phyloP scores from a whole-genome alignment of 2,797 vertebrate genomes.

The Chloroceryle inda region DNA sequence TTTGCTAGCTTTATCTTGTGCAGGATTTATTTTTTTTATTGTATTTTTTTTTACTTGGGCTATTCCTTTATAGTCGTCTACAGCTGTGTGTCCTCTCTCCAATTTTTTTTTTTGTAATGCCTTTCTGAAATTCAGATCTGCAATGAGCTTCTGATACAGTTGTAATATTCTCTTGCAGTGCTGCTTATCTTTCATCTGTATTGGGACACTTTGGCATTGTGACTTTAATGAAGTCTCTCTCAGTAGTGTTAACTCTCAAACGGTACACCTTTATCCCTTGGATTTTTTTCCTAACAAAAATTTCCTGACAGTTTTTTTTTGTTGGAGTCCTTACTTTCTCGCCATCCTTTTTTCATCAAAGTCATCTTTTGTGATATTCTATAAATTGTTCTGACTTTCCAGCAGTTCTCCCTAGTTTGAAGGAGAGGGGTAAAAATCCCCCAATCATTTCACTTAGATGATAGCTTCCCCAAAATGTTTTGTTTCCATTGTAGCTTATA shows the following conservation, averaged over 20 bases:
- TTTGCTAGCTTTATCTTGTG: not conserved
- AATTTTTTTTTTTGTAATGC: not conserved
- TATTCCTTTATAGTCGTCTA: not conserved
- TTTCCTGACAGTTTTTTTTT: not conserved
- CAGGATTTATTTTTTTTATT: not conserved
- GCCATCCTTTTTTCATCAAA: not conserved
- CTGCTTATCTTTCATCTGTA: not conserved
- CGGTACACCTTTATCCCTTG: not conserved
- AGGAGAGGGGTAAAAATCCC: rapidly evolving
- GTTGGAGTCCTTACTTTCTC: not conserved
- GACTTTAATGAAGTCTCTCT: not conserved
- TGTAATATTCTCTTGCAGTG: not conserved
- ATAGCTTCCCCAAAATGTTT: not conserved
- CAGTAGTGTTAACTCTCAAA: not conserved
- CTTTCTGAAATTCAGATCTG: not conserved
- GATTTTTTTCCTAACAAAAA: not conserved
- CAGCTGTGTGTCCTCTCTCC: not conserved
- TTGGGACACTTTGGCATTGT: not conserved
- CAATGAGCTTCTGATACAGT: not conserved
- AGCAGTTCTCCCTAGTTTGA: not conserved
- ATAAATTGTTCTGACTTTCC: not conserved
- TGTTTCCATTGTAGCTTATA: not conserved
- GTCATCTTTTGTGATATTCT: not conserved
- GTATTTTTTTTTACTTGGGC: not conserved
- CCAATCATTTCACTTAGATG: not conserved